phyloP scores from a whole-genome alignment of 2,113 vertebrate species.

The Forbesichthys agassizii region DNA sequence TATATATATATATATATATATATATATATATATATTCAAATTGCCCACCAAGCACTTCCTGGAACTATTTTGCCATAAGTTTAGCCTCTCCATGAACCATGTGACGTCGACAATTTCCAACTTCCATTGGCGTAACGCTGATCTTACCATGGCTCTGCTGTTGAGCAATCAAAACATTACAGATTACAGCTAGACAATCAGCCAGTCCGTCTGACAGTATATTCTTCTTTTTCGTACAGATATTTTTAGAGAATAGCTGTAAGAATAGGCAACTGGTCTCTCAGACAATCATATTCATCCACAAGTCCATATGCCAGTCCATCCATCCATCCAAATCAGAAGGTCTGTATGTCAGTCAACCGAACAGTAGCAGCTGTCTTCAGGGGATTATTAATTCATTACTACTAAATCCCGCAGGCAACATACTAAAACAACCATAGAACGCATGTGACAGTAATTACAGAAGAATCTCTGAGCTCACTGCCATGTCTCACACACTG shows the following conservation, averaged over 20 bases:
- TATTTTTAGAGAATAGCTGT: too few species aligned
- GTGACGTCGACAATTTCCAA: too few species aligned
- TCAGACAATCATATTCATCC: background rate
- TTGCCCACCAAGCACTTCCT: too few species aligned
- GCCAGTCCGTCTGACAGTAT: background rate
- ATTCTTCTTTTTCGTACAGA: too few species aligned
- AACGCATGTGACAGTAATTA: slow-evolving; percentile 31
- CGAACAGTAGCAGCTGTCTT: background rate
- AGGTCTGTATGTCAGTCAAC: background rate
- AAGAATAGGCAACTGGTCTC: too few species aligned
- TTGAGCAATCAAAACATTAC: background rate
- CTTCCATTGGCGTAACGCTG: too few species aligned
- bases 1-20: too few species aligned
- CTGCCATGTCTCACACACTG: slow-evolving; percentile 3
- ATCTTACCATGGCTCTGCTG: slow-evolving; percentile 15
- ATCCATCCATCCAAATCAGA: background rate
- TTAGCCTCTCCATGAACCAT: too few species aligned
- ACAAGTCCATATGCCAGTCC: background rate
- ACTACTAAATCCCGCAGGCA: slow-evolving; percentile 7
- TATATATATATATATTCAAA: too few species aligned
- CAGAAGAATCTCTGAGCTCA: slow-evolving; percentile 9
- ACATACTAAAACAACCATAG: slow-evolving; percentile 18
- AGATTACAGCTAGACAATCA: background rate
- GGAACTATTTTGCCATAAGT: too few species aligned
- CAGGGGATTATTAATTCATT: background rate